Percentiles rank a stretch among this genome's conserved stretches.
phyloP scores from a whole-genome alignment of 2,797 vertebrate species.

The Fistularia tabacaria region DNA sequence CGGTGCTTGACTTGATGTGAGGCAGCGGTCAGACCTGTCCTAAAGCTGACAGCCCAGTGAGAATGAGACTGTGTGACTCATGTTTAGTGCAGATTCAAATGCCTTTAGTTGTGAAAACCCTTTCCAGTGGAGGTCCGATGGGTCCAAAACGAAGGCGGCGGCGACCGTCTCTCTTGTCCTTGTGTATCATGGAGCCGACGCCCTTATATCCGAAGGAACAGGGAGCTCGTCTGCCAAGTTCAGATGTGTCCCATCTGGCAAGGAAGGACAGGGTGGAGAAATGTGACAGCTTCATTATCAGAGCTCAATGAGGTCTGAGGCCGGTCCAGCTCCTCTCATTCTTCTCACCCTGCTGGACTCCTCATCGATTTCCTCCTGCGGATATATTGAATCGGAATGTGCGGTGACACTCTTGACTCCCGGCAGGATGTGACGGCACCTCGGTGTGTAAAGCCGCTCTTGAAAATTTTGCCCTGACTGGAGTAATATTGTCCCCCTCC shows the following conservation, averaged over 20 bases:
- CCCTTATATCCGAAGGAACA: slow-evolving; percentile 33
- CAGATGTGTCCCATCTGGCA: slow-evolving; percentile 17
- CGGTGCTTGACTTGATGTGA: too few relatives aligned
- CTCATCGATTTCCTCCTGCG: slow-evolving; percentile 41
- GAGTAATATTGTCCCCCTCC: not conserved
- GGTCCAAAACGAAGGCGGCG: too few relatives aligned
- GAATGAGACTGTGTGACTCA: too few relatives aligned
- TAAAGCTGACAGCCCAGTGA: too few relatives aligned
- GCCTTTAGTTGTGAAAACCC: too few relatives aligned
- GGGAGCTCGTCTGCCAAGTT: slow-evolving; percentile 21
- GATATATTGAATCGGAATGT: slow-evolving; percentile 45
- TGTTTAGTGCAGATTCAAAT: too few relatives aligned
- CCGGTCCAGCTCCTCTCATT: slow-evolving; percentile 11
- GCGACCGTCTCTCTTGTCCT: not conserved
- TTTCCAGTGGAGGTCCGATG: too few relatives aligned
- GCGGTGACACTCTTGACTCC: slow-evolving; percentile 46
- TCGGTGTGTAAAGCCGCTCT: slow-evolving; percentile 31
- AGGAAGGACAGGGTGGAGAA: slow-evolving; percentile 5
- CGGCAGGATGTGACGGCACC: slow-evolving; percentile 3
- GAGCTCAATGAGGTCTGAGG: slow-evolving; percentile 38
- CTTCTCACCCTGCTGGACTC: slow-evolving; percentile 33
- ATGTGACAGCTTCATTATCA: slow-evolving; percentile 49
- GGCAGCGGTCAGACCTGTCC: too few relatives aligned
- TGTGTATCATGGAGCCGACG: not conserved
- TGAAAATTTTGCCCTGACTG: not conserved